Base-by-base conservation (phyloP, 2,113 vertebrate genomes). In the Tragelaphus scriptus region DNA sequence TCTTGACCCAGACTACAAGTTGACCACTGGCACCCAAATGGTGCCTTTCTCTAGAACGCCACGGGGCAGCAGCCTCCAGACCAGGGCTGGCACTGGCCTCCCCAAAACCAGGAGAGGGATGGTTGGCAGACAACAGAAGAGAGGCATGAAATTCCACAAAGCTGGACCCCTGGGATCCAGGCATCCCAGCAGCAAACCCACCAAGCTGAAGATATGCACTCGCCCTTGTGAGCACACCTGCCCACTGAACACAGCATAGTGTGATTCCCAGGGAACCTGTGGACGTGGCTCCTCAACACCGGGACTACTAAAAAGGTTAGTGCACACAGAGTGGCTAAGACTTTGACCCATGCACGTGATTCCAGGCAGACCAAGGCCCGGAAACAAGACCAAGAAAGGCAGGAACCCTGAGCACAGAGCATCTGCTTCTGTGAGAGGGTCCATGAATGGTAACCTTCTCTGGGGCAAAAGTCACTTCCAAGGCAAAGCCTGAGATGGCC, bases 401-500 rank as follows among this genome's bases (percentile, higher is more conserved):
- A 8, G 17, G 59, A 32, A 25, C 23, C 23, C 28, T n/a, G 9
- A 6, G 59, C 59, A 26, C 65, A n/a, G 30, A 30, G 28, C 21
- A 11, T 36, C 36, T 55, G 47, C 61, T 85, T 75, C 19, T 14
- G 0, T 14, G 21, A 49, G n/a, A 77, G 47, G 28, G 68, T 77
- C 36, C 47, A 6, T 5, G 32, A 26, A n/a, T 1, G 51, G 26
- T 51, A 61, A 40, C 10, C 30, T 16, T 68, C 53, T 58, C 58
- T 13, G 7, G n/a, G 53, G n/a, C 36, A 49, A 56, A 81, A 61
- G 44, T 19, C 40, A 68, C 11, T 61, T 63, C 21, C 9, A 1
- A 88, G 56, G 77, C 89, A 95, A 86, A 91, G 59, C 10, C 63
- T 23, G 10, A 85, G 88, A 68, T 85, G 85, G 61, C 44, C 23